Percentiles rank a stretch among this genome's conserved stretches.
phyloP scores from a whole-genome alignment of 2,888 invertebrate species.

The Cataglyphis albicans region DNA sequence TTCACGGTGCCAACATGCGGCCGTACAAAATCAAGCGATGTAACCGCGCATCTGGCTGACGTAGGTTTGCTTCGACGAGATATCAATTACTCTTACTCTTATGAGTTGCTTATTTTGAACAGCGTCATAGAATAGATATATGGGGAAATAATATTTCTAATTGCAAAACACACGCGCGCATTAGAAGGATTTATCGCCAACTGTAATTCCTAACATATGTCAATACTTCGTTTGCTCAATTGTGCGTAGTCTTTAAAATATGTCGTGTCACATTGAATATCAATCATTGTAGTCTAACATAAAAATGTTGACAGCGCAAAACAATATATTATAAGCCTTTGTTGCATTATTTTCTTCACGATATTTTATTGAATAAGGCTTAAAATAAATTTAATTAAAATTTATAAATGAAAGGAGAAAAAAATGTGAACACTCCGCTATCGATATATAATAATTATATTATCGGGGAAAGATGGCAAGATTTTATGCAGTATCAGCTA shows the following conservation, averaged over 20 bases:
- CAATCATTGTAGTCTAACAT: constrained; percentile 16
- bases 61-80: background rate
- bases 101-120: constrained; percentile 31
- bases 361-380: background rate
- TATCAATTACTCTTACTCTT: constrained; percentile 47
- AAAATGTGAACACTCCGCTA: background rate
- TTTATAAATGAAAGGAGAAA: background rate
- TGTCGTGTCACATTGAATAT: constrained; percentile 8
- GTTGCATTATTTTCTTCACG: background rate
- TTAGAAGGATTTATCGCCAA: constrained; percentile 9
- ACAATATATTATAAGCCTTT: background rate
- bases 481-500: constrained; percentile 53
- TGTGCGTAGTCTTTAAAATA: constrained; percentile 20
- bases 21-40: constrained; percentile 22
- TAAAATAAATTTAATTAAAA: constrained; percentile 6
- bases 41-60: constrained; percentile 45
- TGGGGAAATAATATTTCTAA: constrained; percentile 38
- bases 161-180: constrained; percentile 20
- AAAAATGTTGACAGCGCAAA: background rate
- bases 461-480: constrained; percentile 17
- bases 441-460: constrained; percentile 16
- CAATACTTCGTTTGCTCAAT: constrained; percentile 45
- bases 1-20: constrained; percentile 32
- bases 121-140: constrained; percentile 8
- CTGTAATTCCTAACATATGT: constrained; percentile 29